These are phyloP conservation scores for Diplazon laetatorius DNA, from an alignment of 2,888 invertebrate species.

Conservation along the genomic window DNA sequence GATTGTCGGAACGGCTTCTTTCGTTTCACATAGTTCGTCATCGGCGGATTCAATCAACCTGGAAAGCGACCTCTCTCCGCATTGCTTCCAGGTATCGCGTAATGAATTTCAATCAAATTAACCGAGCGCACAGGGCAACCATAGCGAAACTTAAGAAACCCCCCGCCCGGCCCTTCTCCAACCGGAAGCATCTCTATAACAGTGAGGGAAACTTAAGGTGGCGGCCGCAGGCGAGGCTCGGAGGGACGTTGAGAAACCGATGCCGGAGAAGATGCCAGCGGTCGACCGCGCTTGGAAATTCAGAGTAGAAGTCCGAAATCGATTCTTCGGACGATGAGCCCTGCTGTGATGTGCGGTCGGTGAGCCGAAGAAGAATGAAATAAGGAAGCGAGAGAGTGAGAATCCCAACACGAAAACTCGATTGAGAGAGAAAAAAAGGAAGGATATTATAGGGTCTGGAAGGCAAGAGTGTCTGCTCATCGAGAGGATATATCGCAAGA, in stretches of 20 bases:
- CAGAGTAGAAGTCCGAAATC: conserved; percentile 37
- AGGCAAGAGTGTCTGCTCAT: conserved; percentile 22
- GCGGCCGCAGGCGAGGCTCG: too few species aligned
- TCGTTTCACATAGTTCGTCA: not conserved
- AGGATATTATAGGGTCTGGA: conserved; percentile 4
- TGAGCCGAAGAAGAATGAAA: not conserved
- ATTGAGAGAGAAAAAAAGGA: not conserved
- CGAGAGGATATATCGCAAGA: conserved; percentile 17
- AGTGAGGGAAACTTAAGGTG: too few species aligned
- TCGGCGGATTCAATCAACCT: conserved; percentile 10
- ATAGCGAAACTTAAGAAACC: conserved; percentile 25
- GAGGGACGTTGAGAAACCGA: not conserved
- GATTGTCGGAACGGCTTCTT: not conserved
- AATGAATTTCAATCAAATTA: conserved; percentile 68
- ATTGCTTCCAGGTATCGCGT: conserved; percentile 61
- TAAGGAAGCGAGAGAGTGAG: not conserved
- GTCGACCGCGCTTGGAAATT: conserved; percentile 18
- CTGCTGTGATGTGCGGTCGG: not conserved
- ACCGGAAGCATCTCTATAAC: too few species aligned
- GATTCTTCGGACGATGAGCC: conserved; percentile 14
- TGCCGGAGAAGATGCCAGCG: not conserved
- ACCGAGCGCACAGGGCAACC: conserved; percentile 35
- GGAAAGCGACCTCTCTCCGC: not conserved
- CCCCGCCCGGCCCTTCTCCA: too few species aligned
- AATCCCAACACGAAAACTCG: conserved; percentile 3